Evolutionary conservation across 2,113 vertebrate species (phyloP), one percentile per base, ranked within the genome.

Genomic region (Dipodomys spectabilis): DNA sequence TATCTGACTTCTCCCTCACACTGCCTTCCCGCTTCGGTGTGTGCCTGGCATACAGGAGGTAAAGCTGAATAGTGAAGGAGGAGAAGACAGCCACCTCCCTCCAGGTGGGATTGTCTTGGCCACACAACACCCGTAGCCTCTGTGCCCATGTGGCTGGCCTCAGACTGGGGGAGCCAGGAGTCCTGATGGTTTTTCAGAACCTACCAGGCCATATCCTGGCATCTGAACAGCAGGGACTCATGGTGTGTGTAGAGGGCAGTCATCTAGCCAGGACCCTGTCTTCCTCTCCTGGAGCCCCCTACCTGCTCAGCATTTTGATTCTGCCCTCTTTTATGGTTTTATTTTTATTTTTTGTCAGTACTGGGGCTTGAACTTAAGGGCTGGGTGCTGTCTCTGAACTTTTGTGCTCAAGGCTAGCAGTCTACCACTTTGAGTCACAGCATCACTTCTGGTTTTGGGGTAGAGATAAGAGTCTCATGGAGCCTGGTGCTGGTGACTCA

Each of bases 1-100:
- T 22, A 45, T 22, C 44, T 6, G 1, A 3, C 11, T 7, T 57
- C 44, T 20, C n/a, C 7, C n/a, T 27, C 5, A 22, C n/a, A 2
- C 5, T 18, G 39, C 39, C 39, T 7, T 0, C 23, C 27, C 45
- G 0, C 1, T 25, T 5, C 16, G 1, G 1, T 30, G 53, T 32
- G n/a, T 22, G 19, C 12, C 64, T 30, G 64, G 75, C 65, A 60
- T 28, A 39, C 45, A n/a, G 6, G 28, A 28, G 6, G 28, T 19
- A 7, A 25, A 27, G 62, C 72, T 30, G 35, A 65, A 87, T 19
- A 23, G n/a, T 28, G 30, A 75, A 75, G 32, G 18, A 2, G 25
- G 32, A 73, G 35, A 15, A 20, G 12, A 3, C 44, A 45, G 9
- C 35, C 16, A 4, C 35, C 20, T 39, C 28, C 67, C 13, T 25